Evolutionary conservation across 53 echinoderm and acorn worm genomes (phyloP), one percentile per base, ranked within the genome.

Genomic region (Patiria pectinifera): DNA sequence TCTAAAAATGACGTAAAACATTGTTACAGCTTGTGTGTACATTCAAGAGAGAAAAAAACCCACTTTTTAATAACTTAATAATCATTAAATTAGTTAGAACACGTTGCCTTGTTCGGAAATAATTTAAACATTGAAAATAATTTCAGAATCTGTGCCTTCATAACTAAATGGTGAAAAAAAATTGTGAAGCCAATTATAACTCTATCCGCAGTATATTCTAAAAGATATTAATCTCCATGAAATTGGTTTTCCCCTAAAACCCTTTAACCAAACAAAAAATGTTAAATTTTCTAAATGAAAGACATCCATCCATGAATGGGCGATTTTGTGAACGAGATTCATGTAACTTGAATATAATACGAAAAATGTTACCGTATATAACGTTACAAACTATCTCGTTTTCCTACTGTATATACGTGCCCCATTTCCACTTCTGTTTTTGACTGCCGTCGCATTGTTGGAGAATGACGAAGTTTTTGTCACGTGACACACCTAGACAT

Each of bases 401-500:
- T 89, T 44, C 81, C 49, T 48, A 25, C 14, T 66, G 15, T 71
- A 85, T 79, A 58, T 92, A 92, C 16, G 75, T 15, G 8, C 74
- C 59, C 92, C 94, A 92, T 62, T 71, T 70, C 94, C 94, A 94
- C 9, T 71, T 86, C 71, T 94, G 94, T 47, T 24, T 66, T 53
- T 12, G 25, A 18, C 14, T 59, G 12, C 49, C 83, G 44, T 80
- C 72, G 44, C 94, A 94, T 12, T 45, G 18, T 83, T 87, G 80
- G 3, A 94, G 53, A 43, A 82, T 47, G 4, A 86, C 48, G 23
- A 26, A 76, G 13, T 87, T 92, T 9, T 25, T 80, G 23, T 86
- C 59, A 7, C 13, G 80, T 60, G 82, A 86, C 5, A 92, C 46
- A 45, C 48, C 83, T 12, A 94, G 82, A 76, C 94, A 94, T 53